Percentiles rank a stretch among this genome's conserved stretches.
Evolutionary conservation across 1,140 invertebrate genomes (phyloP).

Genomic region (Caenorhabditis briggsae): DNA sequence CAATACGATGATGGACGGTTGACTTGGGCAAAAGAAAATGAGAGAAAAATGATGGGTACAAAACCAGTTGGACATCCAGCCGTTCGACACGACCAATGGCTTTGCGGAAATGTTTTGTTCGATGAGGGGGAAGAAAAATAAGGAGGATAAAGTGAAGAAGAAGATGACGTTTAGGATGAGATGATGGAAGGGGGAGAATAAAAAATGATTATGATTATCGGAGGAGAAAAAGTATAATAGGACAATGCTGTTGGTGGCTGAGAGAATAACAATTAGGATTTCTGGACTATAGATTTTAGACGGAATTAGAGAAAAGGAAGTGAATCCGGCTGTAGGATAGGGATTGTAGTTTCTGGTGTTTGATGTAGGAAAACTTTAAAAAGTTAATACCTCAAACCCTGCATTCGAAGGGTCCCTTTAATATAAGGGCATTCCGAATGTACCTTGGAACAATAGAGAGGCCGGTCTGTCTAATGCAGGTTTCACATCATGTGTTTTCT

Average conservation of each 20-base stretch:
- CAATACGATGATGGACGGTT: background rate
- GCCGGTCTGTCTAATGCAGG: too few relatives aligned
- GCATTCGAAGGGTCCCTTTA: too few relatives aligned
- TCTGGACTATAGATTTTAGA: constrained; percentile 14
- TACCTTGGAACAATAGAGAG: too few relatives aligned
- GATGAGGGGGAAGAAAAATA: background rate
- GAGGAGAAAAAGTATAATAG: background rate
- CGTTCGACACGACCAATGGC: constrained; percentile 51
- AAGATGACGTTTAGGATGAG: constrained; percentile 15
- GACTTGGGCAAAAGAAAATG: background rate
- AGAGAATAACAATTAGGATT: constrained; percentile 15
- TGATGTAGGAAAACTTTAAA: background rate
- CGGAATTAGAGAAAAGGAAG: background rate
- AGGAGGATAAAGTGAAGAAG: background rate
- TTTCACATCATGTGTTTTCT: too few relatives aligned
- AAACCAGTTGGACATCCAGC: constrained; percentile 46
- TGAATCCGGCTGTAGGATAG: background rate
- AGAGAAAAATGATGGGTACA: constrained; percentile 22
- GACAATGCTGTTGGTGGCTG: background rate
- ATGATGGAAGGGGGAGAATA: background rate
- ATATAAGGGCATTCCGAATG: too few relatives aligned
- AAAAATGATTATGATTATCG: constrained; percentile 50
- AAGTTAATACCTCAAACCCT: too few relatives aligned
- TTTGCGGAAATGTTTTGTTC: constrained; percentile 39
- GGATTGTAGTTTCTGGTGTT: background rate